phyloP scores from a whole-genome alignment of 2,888 invertebrate genomes.

The Iphiclides podalirius region DNA sequence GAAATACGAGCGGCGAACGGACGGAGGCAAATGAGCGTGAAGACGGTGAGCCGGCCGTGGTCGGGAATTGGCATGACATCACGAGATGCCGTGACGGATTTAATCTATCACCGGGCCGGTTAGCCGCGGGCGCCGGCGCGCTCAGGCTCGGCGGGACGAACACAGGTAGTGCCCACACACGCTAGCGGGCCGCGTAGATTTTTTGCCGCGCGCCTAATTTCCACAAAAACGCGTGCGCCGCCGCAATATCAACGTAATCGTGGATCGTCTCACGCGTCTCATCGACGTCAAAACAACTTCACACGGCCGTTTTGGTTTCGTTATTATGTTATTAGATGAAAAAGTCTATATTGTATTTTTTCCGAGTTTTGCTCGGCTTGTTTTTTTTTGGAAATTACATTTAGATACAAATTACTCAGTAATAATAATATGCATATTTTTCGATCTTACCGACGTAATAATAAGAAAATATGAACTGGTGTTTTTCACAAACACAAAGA shows the following conservation, averaged over 20 bases:
- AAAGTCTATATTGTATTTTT: conserved; percentile 28
- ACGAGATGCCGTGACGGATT: conserved; percentile 77
- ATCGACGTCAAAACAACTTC: conserved; percentile 37
- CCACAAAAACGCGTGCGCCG: conserved; percentile 49
- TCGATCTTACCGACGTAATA: too few species aligned
- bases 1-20: conserved; percentile 50
- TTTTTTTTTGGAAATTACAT: too few species aligned
- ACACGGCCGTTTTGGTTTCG: conserved; percentile 40
- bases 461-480: too few species aligned
- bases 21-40: conserved; percentile 67
- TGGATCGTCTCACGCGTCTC: conserved; percentile 35
- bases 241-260: conserved; percentile 44
- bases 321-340: conserved; percentile 29
- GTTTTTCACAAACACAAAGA: too few species aligned
- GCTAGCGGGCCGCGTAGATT: conserved; percentile 47
- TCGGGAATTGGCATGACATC: conserved; percentile 77
- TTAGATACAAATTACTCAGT: too few species aligned
- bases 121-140: conserved; percentile 67
- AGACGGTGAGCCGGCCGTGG: conserved; percentile 55
- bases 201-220: conserved; percentile 43
- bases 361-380: too few species aligned
- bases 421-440: too few species aligned
- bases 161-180: conserved; percentile 69
- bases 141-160: too few species aligned
- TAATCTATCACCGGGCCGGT: conserved; percentile 73